A percentile compares a stretch with the other conserved stretches of the same genome.
phyloP scores from a whole-genome alignment of 2,113 vertebrate genomes.

The Cyprinus carpio region DNA sequence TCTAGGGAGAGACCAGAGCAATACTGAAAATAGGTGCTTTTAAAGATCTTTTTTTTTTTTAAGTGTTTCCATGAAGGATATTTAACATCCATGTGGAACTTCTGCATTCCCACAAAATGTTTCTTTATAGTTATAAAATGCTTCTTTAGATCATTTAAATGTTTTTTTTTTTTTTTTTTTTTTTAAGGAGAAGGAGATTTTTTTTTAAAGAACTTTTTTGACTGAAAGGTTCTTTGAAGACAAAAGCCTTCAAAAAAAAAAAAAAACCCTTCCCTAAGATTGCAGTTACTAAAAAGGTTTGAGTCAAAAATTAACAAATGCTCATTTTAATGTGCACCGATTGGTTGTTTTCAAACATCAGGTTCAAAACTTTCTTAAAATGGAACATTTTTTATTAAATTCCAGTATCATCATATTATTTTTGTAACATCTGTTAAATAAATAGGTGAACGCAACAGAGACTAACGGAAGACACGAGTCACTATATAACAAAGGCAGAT shows the following conservation, averaged over 20 bases:
- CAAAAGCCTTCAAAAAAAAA: no score
- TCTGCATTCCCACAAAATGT: neutral
- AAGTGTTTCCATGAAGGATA: neutral
- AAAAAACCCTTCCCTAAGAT: neutral
- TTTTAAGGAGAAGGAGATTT: fast-evolving
- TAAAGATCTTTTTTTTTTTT: no score
- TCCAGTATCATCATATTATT: neutral
- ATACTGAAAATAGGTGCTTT: no score
- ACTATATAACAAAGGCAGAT: neutral
- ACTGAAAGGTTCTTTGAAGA: neutral
- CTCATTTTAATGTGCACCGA: neutral
- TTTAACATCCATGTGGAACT: neutral
- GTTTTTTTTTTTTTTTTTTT: no score
- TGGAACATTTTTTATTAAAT: neutral
- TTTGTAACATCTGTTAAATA: neutral
- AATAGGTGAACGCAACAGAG: neutral
- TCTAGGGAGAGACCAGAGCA: neutral
- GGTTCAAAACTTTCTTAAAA: neutral
- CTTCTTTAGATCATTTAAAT: neutral
- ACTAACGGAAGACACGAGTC: neutral
- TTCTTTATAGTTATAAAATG: neutral
- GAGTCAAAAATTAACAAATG: neutral
- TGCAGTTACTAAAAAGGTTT: neutral
- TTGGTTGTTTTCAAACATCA: neutral
- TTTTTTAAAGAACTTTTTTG: neutral